Evolutionary conservation across 2,797 vertebrate genomes (phyloP).

Genomic region (Ceryle rudis): DNA sequence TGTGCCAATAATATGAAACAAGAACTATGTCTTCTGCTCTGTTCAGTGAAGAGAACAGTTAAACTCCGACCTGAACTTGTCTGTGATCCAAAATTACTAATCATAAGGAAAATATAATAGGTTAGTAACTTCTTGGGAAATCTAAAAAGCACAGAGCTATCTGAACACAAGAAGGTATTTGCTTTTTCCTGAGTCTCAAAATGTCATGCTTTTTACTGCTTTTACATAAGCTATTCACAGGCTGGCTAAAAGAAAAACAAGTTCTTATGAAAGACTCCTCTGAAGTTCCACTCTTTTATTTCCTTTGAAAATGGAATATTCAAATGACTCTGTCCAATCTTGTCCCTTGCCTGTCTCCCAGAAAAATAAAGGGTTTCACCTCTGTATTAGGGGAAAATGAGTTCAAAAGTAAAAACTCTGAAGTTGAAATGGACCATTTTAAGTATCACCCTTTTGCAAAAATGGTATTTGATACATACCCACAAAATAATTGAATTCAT

Average conservation of each 20-base stretch:
- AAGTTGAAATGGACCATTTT: background rate
- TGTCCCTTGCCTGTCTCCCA: background rate
- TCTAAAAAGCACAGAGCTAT: background rate
- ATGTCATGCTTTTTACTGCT: background rate
- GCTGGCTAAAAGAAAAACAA: background rate
- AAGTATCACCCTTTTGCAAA: background rate
- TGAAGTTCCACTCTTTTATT: background rate
- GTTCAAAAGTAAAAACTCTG: background rate
- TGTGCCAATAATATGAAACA: background rate
- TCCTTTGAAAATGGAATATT: background rate
- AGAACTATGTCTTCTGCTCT: background rate
- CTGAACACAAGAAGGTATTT: background rate
- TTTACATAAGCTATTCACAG: background rate
- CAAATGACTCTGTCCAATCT: background rate
- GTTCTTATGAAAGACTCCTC: background rate
- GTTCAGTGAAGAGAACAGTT: background rate
- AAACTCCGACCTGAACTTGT: background rate
- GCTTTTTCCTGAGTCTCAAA: background rate
- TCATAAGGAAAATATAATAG: background rate
- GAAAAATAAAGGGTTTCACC: background rate
- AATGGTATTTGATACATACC: rapidly evolving
- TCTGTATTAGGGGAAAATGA: rapidly evolving
- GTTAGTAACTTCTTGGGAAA: background rate
- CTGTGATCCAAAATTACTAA: background rate
- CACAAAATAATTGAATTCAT: background rate